Evolutionary conservation across 1,140 invertebrate genomes (phyloP), one percentile per base, ranked within the genome.

Genomic region (Aphelinus atriplicis): DNA sequence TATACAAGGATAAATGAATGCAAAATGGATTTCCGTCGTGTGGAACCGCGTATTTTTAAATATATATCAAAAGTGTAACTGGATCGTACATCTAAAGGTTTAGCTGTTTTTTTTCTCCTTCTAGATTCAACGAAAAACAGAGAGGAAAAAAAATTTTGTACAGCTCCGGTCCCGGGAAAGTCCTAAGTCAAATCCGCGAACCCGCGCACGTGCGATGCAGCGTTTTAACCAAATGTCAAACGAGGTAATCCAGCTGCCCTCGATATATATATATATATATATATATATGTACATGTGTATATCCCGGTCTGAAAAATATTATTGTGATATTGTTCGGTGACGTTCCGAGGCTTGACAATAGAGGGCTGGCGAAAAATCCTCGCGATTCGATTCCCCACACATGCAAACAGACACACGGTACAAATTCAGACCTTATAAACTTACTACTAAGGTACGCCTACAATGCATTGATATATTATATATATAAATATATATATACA

Each of bases 361-460:
- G 26, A 26, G 26, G 26, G 26, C 26, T 26, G 26, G 26, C 26
- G 26, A 26, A 26, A 26, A 26, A 26, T 26, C 26, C 26, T 26
- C 26, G 26, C 26, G 26, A 26, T 26, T 65, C 61, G 71, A 60
- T 10, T 55, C 51, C 61, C 51, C 56, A 46, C 42, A 7, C 9
- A 63, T 7, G 63, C 56, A 62, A 58, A 2, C 43, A 65, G 80
- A 85, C 80, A 82, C 76, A 86, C 83, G 85, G 86, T 88, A 88
- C 86, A 88, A 88, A 88, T 84, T 83, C 85, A 85, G 81, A 87
- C 81, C 83, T 87, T 85, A 86, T 57, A 53, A 9, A 70, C 2
- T 47, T 61, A 43, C 60, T 46, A 67, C 47, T 70, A 72, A 55
- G 74, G 50, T 61, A 63, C 67, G 48, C 45, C 50, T 55, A 67